phyloP scores from a whole-genome alignment of 1,140 invertebrate species.

The Hyposmocoma kahamanoa region DNA sequence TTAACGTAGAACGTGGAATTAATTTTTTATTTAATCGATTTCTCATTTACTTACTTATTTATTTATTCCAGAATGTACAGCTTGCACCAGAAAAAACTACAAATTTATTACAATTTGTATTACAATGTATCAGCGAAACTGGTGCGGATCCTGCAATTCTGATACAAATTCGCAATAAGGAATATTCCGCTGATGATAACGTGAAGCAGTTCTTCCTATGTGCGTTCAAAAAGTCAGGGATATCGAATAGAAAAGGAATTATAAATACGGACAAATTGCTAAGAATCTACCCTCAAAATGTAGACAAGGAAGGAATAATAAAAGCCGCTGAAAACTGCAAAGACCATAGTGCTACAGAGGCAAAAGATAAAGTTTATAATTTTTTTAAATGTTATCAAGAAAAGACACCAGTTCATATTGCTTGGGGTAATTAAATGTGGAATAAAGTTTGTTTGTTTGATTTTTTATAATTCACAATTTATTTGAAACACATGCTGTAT shows the following conservation, averaged over 20 bases:
- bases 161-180: constrained; percentile 14
- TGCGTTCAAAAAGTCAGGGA: constrained; percentile 6
- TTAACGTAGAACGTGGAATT: no score
- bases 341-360: constrained; percentile 9
- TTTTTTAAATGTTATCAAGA: constrained; percentile 11
- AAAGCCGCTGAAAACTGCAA: constrained; percentile 12
- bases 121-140: constrained; percentile 3
- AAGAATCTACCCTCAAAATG: not conserved
- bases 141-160: constrained; percentile 17
- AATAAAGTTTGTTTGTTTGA: no score
- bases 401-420: constrained; percentile 14
- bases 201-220: constrained; percentile 20
- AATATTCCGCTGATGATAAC: constrained; percentile 7
- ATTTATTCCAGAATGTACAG: not conserved
- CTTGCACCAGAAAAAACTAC: not conserved
- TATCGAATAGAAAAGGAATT: constrained; percentile 9
- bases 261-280: constrained; percentile 4
- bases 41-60: no score
- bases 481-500: no score
- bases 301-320: constrained; percentile 10
- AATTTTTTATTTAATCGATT: no score
- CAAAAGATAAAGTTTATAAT: constrained; percentile 7
- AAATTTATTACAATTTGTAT: not conserved
- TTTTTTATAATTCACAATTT: no score
- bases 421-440: constrained; percentile 13